Base-by-base conservation (phyloP, 2,113 vertebrate species). In the Campylomormyrus numenius region DNA sequence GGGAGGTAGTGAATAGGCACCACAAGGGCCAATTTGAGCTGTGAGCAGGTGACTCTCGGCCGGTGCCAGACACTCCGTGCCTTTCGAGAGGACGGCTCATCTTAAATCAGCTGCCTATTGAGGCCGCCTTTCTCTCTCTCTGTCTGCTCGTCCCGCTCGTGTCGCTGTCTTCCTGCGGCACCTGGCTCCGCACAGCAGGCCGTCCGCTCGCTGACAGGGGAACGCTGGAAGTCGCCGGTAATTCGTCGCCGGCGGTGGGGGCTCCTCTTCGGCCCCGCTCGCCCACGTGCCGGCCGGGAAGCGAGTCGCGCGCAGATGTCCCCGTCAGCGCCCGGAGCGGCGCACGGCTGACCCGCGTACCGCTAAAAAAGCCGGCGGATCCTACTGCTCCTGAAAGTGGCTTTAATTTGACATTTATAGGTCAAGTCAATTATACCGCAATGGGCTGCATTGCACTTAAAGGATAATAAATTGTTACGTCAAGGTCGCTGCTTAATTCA, bases 71-170 rank as follows among this genome's bases (percentile, higher is more conserved):
- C 52, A 49, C 52, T 49, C 39, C 1, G 90, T 66, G 89, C 89
- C 70, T 91, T 89, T 77, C 84, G 89, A 90, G 89, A 58, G 89
- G 84, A 85, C 52, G 89, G 90, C 90, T 91, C 89, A 88, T 91
- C 89, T 90, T 90, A 88, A 91, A 91, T 91, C 91, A 91, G 91
- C 52, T 13, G 87, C 56, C 89, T 91, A 90, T 91, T 91, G 89
- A 91, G 80, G 53, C 49, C 53, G 66, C 70, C 87, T 70, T 49
- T 90, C 85, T 90, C 52, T 10, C 35, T 46, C 46, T 27, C 53
- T 31, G 24, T 48, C 86, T 83, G 19, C 46, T 48, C 31, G 24
- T 88, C 45, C 88, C 24, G 56, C 46, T 48, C 46, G 1, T n/a
- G 88, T 70, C 13, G 49, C 45, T 35, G 2, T 35, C 56, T 53